Evolutionary conservation across 2,113 vertebrate species (phyloP), one percentile per base, ranked within the genome.

Genomic region (Noturus placidus): DNA sequence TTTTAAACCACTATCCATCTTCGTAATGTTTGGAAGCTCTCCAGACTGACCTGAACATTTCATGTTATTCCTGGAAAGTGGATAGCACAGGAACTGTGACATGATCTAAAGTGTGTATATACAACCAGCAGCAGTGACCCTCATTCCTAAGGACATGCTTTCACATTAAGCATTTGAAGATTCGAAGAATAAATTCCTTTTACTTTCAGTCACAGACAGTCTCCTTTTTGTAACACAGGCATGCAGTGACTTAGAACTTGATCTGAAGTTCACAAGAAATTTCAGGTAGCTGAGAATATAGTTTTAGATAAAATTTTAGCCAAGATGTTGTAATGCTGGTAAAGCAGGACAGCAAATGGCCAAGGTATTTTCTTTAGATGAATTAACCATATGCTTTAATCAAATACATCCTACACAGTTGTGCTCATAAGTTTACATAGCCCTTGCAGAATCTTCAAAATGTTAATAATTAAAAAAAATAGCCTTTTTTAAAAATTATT

Each of bases 71-170:
- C 76, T 56, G 57, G 35, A 33, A 85, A 86, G 30, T 22, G 13
- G 35, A 67, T 1, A 67, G 65, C 30, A 38, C 38, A 56, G 59
- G 63, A 30, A 57, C 57, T 46, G 52, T 57, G 78, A 80, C 76
- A 54, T 52, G 50, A 72, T 54, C 79, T 86, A 20, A n/a, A 77
- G 52, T 82, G 30, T 78, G 33, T 78, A 25, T 82, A 82, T 59
- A 81, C 27, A 30, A 22, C 76, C 84, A 46, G 57, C 50, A 30
- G 42, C 54, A 69, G 30, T 13, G 63, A 46, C 77, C 38, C 57
- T 15, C 46, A 69, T 30, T 54, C 38, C 52, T 35, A 14, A 63
- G 77, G 35, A 84, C 50, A 61, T 19, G n/a, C 11, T 83, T 83
- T 79, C 52, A 63, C 35, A 54, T 59, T 35, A 78, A 63, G 57